Conservation (phyloP, 2,797 vertebrate genomes). For the Gallirallus australis region DNA sequence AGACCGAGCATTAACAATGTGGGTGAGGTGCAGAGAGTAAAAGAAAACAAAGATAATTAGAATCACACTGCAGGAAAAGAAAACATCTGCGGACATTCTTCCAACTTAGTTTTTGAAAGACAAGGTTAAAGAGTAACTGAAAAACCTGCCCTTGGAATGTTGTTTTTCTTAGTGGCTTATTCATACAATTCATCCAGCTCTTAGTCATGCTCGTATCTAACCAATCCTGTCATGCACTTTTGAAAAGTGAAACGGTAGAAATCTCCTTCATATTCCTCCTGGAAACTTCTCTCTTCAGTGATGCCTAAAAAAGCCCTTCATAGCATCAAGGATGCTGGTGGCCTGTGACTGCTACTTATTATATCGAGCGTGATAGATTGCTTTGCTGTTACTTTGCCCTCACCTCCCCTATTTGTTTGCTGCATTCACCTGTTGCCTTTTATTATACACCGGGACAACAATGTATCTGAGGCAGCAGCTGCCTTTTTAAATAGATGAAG, state of each 20-base stretch:
- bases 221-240: not conserved
- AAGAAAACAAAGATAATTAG: constrained; percentile 14
- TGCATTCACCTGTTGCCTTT: not conserved
- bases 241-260: not conserved
- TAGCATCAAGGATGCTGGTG: not conserved
- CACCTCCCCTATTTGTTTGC: not conserved
- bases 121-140: not conserved
- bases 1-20: not conserved
- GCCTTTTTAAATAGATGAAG: not conserved
- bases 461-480: not conserved
- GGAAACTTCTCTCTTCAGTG: not conserved
- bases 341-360: not conserved
- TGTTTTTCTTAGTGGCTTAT: constrained; percentile 31
- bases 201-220: constrained; percentile 29
- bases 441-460: accelerated
- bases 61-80: not conserved
- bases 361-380: accelerated
- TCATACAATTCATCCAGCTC: constrained; percentile 10
- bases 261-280: not conserved
- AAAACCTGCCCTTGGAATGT: not conserved
- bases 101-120: not conserved
- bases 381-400: not conserved
- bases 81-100: not conserved
- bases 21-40: not conserved
- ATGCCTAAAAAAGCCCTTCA: not conserved